Base-by-base conservation (phyloP, 2,113 vertebrate genomes). In the Morone saxatilis region DNA sequence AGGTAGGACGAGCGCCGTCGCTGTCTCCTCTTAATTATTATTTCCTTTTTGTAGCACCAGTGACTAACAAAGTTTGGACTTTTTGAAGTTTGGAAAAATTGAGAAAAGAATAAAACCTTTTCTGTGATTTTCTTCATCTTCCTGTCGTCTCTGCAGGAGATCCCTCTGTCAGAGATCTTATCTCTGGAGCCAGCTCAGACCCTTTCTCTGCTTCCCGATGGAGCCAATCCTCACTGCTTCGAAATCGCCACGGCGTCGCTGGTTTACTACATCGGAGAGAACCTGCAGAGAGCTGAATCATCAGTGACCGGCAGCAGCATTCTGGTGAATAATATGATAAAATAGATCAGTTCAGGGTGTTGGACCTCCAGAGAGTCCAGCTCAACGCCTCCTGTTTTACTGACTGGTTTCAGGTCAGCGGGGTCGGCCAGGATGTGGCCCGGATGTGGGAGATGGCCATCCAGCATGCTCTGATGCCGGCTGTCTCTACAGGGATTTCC, bases 381-480 rank as follows among this genome's bases (percentile, higher is more conserved):
- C 25, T 25, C 17, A 40, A 5, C 60, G 17, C 19, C 10, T 11
- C 1, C 31, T 14, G 6, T 16, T 38, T 65, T 22, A 38, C 11
- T 12, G 43, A 0, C 63, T 67, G 68, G 1, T 76, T 66, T 6
- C 88, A 98, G 89, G 95, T 97, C 41, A 97, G 96, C 1, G 98
- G 98, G 0, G 62, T 94, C 4, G 97, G 98, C 9, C 89, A 93
- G 0, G 98, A 99, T 6, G 97, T 99, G 85, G 96, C 98, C n/a
- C 94, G 96, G 16, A 96, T 97, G 96, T 99, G 98, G 98, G 97
- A 99, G 94, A 95, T 97, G 94, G 98, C 98, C 11, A 98, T 99
- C 81, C 98, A 97, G 83, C 97, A 99, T 0, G 98, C 98, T 4
- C 95, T 99, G 63, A 81, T 75, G 79, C 79, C 79, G 11, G 63